Percentiles rank a stretch among this genome's conserved stretches.
Evolutionary conservation across 2,888 invertebrate genomes (phyloP).

Genomic region (Acrocyrtus sp.): DNA sequence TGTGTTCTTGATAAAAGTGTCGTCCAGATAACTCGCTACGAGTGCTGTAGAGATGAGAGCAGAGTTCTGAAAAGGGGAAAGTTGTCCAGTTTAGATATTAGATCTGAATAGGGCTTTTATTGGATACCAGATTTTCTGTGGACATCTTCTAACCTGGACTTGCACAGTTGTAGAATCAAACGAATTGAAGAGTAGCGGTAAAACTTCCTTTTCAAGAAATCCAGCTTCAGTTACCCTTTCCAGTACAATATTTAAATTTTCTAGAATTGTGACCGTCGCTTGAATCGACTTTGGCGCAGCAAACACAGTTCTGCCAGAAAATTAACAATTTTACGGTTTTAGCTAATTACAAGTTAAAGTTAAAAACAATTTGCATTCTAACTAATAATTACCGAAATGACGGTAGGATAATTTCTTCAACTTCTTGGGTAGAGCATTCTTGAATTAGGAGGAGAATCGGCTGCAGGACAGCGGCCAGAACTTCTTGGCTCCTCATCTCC

Average conservation of each 20-base stretch:
- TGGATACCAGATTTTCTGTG: too few species aligned
- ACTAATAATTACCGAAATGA: conserved; percentile 73
- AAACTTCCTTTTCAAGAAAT: conserved; percentile 77
- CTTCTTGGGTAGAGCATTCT: conserved; percentile 81
- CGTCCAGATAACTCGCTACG: conserved; percentile 85
- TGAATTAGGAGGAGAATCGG: conserved; percentile 84
- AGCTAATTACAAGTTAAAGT: too few species aligned
- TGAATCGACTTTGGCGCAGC: conserved; percentile 82
- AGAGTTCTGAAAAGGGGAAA: conserved; percentile 85
- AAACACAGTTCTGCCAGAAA: conserved; percentile 76
- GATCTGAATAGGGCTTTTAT: background rate
- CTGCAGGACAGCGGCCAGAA: conserved; percentile 81
- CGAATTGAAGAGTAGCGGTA: conserved; percentile 86
- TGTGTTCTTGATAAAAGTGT: conserved; percentile 80
- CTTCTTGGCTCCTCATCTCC: conserved; percentile 87
- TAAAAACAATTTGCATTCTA: too few species aligned
- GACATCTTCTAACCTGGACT: conserved; percentile 83
- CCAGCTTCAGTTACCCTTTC: conserved; percentile 86
- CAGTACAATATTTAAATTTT: conserved; percentile 88
- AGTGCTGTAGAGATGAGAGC: conserved; percentile 88
- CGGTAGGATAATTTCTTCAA: conserved; percentile 83
- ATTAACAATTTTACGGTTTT: too few species aligned
- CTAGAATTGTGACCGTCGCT: conserved; percentile 87
- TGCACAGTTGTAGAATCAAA: conserved; percentile 89
- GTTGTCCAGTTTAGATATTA: too few species aligned